Percentiles rank a stretch among this genome's conserved stretches.
These are phyloP conservation scores for Volucella inflata DNA, from an alignment of 2,888 invertebrate genomes.

Conservation along the genomic window DNA sequence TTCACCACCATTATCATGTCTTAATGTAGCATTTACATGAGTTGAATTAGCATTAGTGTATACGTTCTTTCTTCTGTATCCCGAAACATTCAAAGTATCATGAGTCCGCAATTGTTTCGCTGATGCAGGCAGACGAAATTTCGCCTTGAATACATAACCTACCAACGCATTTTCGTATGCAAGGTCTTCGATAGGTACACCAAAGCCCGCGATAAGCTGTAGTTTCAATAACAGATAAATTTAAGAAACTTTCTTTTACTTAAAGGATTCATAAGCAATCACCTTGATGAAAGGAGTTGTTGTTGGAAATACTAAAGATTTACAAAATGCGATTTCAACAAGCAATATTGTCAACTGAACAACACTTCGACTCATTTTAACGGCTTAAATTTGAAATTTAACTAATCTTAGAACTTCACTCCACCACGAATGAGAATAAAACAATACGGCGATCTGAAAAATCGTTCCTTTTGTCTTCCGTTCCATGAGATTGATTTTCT, in stretches of 20 bases:
- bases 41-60: slow-evolving; percentile 3
- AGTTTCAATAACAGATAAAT: background rate
- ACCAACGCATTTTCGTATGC: slow-evolving; percentile 40
- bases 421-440: slow-evolving; percentile 31
- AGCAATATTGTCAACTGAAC: background rate
- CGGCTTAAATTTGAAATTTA: background rate
- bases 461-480: slow-evolving; percentile 3
- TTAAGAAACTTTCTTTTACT: background rate
- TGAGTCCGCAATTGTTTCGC: slow-evolving; percentile 51
- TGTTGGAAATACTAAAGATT: slow-evolving; percentile 38
- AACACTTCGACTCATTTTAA: slow-evolving; percentile 24
- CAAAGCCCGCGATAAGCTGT: slow-evolving; percentile 64
- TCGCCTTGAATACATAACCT: slow-evolving; percentile 53
- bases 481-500: slow-evolving; percentile 22
- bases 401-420: slow-evolving; percentile 2
- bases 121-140: slow-evolving; percentile 52
- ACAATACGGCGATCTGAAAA: background rate
- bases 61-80: background rate
- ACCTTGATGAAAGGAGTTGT: slow-evolving; percentile 39
- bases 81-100: background rate
- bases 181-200: slow-evolving; percentile 61
- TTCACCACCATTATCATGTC: background rate
- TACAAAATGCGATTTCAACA: background rate
- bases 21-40: background rate
- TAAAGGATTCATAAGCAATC: background rate